A percentile compares a stretch with the other conserved stretches of the same genome.
phyloP scores from a whole-genome alignment of 2,888 invertebrate species.

The Crocallis elinguaria region DNA sequence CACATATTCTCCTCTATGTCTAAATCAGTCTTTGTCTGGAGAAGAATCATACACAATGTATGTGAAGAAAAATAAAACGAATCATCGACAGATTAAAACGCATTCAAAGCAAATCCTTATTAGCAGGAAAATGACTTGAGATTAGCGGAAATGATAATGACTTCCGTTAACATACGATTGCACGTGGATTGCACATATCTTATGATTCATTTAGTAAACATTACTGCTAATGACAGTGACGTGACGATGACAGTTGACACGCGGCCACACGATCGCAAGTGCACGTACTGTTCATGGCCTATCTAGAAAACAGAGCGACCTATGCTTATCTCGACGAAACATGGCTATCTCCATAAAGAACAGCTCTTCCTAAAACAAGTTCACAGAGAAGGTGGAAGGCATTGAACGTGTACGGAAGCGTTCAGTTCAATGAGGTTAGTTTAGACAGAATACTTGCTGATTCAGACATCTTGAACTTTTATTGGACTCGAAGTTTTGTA shows the following conservation, averaged over 20 bases:
- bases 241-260: neutral
- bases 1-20: too few species aligned
- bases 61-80: too few species aligned
- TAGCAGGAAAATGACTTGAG: constrained; percentile 10
- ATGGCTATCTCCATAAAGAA: constrained; percentile 31
- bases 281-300: constrained; percentile 28
- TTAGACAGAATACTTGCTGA: neutral
- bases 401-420: constrained; percentile 26
- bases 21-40: too few species aligned
- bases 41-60: too few species aligned
- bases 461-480: neutral
- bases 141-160: constrained; percentile 14
- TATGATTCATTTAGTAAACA: constrained; percentile 25
- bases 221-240: constrained; percentile 13
- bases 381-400: constrained; percentile 26
- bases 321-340: constrained; percentile 30
- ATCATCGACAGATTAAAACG: too few species aligned
- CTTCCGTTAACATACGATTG: constrained; percentile 18
- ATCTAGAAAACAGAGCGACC: constrained; percentile 22
- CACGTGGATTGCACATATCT: too few species aligned
- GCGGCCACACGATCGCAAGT: constrained; percentile 16
- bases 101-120: constrained; percentile 14
- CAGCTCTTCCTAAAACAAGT: constrained; percentile 37
- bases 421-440: constrained; percentile 12
- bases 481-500: too few species aligned